phyloP scores from a whole-genome alignment of 53 echinoderm and acorn worm genomes.

The Hippasteria phrygiana region DNA sequence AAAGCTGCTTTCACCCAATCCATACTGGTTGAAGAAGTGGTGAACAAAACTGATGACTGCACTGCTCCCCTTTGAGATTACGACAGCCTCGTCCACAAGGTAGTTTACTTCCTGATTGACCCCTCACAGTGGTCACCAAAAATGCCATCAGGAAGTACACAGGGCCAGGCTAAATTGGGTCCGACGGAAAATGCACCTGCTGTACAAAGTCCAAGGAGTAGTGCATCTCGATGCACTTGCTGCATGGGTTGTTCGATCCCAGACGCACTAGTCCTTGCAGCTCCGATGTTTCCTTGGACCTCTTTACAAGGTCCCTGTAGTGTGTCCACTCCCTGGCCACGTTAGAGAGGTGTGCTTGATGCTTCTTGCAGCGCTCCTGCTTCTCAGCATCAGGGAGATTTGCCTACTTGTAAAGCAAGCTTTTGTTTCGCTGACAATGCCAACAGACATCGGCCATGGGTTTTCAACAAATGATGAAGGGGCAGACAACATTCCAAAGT shows the following conservation, averaged over 20 bases:
- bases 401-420: conserved; percentile 22
- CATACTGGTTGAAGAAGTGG: background rate
- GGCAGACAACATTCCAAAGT: too few species aligned
- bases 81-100: too few species aligned
- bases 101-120: too few species aligned
- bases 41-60: background rate
- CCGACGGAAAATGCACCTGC: conserved; percentile 18
- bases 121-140: too few species aligned
- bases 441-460: conserved; percentile 48
- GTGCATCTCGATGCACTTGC: too few species aligned
- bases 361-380: background rate
- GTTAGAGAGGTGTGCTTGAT: conserved; percentile 15
- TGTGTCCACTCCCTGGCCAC: conserved; percentile 32
- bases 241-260: too few species aligned
- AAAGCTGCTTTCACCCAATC: background rate
- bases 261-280: too few species aligned
- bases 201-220: conserved; percentile 30
- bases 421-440: conserved; percentile 54
- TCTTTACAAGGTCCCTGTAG: conserved; percentile 13
- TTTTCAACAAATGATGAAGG: too few species aligned
- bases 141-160: background rate
- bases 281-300: background rate
- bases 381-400: conserved; percentile 53
- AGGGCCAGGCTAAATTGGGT: conserved; percentile 23
- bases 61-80: too few species aligned